Base-by-base conservation (phyloP, 1,140 invertebrate species). In the Solenopsis fugax region DNA sequence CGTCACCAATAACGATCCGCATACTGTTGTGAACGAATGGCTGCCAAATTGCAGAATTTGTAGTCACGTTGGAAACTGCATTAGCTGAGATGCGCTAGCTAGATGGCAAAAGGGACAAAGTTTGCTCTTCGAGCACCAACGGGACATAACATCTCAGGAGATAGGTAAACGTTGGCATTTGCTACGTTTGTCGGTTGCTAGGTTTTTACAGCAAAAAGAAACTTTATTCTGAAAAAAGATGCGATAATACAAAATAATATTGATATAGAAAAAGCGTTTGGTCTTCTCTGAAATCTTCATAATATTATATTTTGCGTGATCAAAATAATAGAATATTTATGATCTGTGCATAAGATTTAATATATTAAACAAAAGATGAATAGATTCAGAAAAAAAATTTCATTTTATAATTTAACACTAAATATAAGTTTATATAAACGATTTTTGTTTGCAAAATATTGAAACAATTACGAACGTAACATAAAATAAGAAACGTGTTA, bases 31-130 rank as follows among this genome's bases (percentile, higher is more conserved):
- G 29, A 84, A 84, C 80, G 56, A 84, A 84, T 60, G 24, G 64
- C 64, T 71, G 56, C 54, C 69, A 75, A 84, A 84, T 84, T 84
- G 80, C 69, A 60, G 41, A 84, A 84, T 84, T 84, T 81, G 62
- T 77, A 56, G 71, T 82, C 86, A 81, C 58, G 69, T 67, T 60
- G 71, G 86, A 82, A 88, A 90, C 81, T 90, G 89, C 82, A 73
- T 90, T 84, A 82, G 86, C 80, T 54, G 77, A 41, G 4, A 45
- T 18, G 82, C 88, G 45, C 85, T 48, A 45, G 64, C 69, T n/a
- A 34, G 54, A 62, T 72, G 76, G 72, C 87, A 78, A 88, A 56
- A 72, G 77, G 87, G 77, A 77, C 72, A 29, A 67, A 72, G 58
- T 89, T 84, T 72, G n/a, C 60, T 89, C 41, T 85, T 65, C 76